Evolutionary conservation across 2,888 invertebrate genomes (phyloP), one percentile per base, ranked within the genome.

Genomic region (Plutella xylostella): DNA sequence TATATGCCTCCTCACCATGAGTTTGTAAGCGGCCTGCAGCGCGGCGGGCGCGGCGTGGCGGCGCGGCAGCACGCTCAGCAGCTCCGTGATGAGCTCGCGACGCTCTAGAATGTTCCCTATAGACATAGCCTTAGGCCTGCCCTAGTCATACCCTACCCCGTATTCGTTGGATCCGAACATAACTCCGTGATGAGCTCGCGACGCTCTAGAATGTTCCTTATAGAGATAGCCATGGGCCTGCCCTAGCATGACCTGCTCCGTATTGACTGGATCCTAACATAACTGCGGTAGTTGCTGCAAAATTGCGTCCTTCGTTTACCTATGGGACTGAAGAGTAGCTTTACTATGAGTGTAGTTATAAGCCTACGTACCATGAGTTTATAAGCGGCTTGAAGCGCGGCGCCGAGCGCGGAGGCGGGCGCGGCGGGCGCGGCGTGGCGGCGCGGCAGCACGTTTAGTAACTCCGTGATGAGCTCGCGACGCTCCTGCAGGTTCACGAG

Each of bases 71-170:
- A n/a, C 14, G 33, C 79, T 73, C 42, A 96, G 72, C 50, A 96
- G 72, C 72, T 95, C 93, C 19, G 83, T 80, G 4, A 96, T 82
- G 49, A 93, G 67, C 51, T 94, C 92, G 55, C n/a, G n/a, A n/a
- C n/a, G 88, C 74, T 97, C 96, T 54, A 92, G 90, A 45, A 98
- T 76, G 77, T 97, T 97, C 45, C 97, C 97, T n/a, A n/a, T n/a
- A n/a, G n/a, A n/a, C n/a, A n/a, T n/a, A n/a, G n/a, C n/a, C n/a
- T n/a, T n/a, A n/a, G n/a, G n/a, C n/a, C n/a, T n/a, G n/a, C n/a
- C n/a, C n/a, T n/a, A n/a, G n/a, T n/a, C n/a, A n/a, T n/a, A n/a
- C n/a, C n/a, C n/a, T n/a, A n/a, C n/a, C n/a, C n/a, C n/a, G n/a
- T n/a, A n/a, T n/a, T n/a, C n/a, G n/a, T n/a, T n/a, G n/a, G n/a